A percentile compares a stretch with the other conserved stretches of the same genome.
Evolutionary conservation across 1,140 invertebrate genomes (phyloP).

Genomic region (Kradibia gibbosae): DNA sequence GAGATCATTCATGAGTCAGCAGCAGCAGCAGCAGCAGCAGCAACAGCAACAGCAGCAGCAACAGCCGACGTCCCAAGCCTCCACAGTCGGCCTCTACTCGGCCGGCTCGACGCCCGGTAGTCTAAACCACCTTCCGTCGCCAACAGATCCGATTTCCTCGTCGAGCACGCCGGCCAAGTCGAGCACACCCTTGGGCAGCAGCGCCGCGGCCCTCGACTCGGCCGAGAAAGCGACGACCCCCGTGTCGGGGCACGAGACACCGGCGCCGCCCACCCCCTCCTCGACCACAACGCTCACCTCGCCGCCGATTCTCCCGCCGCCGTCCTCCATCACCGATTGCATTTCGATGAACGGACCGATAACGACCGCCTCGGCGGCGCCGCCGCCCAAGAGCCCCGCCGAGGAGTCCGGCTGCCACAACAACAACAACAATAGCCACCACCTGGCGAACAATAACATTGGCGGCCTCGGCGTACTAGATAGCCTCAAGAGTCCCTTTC

Average conservation of each 20-base stretch:
- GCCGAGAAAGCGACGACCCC: conserved; percentile 69
- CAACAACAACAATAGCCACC: conserved; percentile 67
- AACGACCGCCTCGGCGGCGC: conserved; percentile 52
- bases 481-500: conserved; percentile 80
- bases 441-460: conserved; percentile 64
- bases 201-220: conserved; percentile 60
- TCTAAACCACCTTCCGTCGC: conserved; percentile 71
- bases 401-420: conserved; percentile 76
- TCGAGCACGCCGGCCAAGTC: conserved; percentile 67
- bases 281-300: conserved; percentile 67
- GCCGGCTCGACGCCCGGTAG: conserved; percentile 59
- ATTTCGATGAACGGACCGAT: conserved; percentile 53
- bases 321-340: conserved; percentile 43
- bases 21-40: conserved; percentile 66
- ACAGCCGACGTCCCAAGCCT: conserved; percentile 55
- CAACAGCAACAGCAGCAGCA: conserved; percentile 60
- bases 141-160: conserved; percentile 68
- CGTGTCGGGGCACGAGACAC: conserved; percentile 67
- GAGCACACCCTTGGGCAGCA: conserved; percentile 65
- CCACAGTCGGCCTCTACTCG: conserved; percentile 59
- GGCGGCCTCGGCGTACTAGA: conserved; percentile 72
- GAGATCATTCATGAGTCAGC: conserved; percentile 75
- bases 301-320: conserved; percentile 59
- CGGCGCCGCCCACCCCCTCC: conserved; percentile 68
- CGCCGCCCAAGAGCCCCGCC: conserved; percentile 75